These are phyloP conservation scores for Paragorgia papillata DNA, from an alignment of 92 coral and sea anemone species.

Conservation along the genomic window DNA sequence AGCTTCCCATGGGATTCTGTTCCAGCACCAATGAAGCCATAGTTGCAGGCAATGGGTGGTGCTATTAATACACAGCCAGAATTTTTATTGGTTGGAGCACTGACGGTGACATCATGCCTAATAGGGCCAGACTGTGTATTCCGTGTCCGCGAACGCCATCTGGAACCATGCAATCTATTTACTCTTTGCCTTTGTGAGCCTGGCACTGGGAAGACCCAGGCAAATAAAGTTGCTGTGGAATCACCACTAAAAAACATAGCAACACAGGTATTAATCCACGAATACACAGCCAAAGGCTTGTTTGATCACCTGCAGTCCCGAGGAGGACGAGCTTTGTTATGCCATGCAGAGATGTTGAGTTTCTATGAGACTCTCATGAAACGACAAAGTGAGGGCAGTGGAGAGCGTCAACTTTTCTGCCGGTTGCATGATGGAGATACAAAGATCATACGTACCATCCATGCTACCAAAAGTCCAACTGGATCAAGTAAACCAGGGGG, in stretches of 20 bases:
- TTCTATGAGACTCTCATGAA: conserved; percentile 33
- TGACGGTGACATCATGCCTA: conserved; percentile 23
- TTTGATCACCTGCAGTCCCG: conserved; percentile 5
- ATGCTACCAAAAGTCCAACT: conserved; percentile 11
- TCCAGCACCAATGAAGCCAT: not conserved
- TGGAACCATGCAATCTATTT: conserved; percentile 31
- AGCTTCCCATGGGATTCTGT: conserved; percentile 34
- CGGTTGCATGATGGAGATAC: conserved; percentile 22
- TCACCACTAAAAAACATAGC: conserved; percentile 10
- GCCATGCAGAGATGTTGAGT: conserved; percentile 32
- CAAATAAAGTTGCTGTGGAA: conserved; percentile 26
- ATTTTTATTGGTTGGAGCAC: conserved; percentile 30
- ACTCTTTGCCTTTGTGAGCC: conserved; percentile 29
- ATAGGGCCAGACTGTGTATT: conserved; percentile 19
- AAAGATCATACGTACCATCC: not conserved
- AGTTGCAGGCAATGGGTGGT: conserved; percentile 40
- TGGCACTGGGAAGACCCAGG: conserved; percentile 39
- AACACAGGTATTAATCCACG: not conserved
- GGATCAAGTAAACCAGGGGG: no score
- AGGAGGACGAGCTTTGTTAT: conserved; percentile 17
- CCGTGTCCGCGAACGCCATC: conserved; percentile 15
- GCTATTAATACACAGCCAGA: conserved; percentile 37
- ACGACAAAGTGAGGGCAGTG: conserved; percentile 34
- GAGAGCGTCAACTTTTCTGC: conserved; percentile 38
- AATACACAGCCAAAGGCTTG: conserved; percentile 1